Evolutionary conservation across 2,888 invertebrate species (phyloP).

Genomic region (Tuta absoluta): DNA sequence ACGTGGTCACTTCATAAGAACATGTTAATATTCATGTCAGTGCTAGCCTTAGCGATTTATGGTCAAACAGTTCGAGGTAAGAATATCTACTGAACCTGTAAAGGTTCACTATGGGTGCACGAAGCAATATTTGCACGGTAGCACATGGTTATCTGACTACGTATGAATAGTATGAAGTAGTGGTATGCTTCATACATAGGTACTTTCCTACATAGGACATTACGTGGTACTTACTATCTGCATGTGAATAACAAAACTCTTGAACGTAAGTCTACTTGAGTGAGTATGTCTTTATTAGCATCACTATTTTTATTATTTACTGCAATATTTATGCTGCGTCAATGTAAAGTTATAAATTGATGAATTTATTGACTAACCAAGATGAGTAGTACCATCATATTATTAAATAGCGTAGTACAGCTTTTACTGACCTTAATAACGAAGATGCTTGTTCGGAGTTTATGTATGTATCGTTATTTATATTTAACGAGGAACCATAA

Average conservation of each 20-base stretch:
- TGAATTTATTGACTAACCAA: neutral
- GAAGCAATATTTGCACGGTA: neutral
- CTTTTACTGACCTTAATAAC: slow-evolving; percentile 3
- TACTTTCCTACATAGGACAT: no score
- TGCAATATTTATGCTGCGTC: neutral
- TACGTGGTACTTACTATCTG: no score
- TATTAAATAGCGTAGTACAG: neutral
- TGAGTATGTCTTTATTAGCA: no score
- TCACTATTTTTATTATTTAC: neutral
- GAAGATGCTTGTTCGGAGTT: neutral
- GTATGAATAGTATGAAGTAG: no score
- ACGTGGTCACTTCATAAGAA: neutral
- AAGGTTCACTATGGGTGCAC: neutral
- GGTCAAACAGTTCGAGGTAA: neutral
- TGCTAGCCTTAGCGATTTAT: neutral
- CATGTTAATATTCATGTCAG: slow-evolving; percentile 1
- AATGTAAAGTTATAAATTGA: neutral
- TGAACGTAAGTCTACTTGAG: no score
- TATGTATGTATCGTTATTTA: slow-evolving; percentile 2
- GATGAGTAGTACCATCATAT: neutral
- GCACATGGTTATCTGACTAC: neutral
- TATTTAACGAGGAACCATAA: slow-evolving; percentile 28
- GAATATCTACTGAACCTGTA: neutral
- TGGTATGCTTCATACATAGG: no score
- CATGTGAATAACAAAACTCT: no score